Conservation (phyloP, 2,888 invertebrate species). For the Pyrgus malvae region DNA sequence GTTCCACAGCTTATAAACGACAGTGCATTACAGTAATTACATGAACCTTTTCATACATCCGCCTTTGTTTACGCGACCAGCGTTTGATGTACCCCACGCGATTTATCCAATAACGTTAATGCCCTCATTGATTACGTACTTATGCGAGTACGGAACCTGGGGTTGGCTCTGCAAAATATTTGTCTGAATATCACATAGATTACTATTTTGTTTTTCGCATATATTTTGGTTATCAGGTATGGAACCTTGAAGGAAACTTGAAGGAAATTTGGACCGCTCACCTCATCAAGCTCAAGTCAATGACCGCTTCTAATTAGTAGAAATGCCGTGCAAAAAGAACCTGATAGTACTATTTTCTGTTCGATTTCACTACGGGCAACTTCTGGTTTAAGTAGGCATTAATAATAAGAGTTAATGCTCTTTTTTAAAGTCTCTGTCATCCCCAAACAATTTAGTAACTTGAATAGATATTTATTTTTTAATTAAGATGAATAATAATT, state of each 20-base stretch:
- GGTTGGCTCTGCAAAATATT: slow-evolving; percentile 16
- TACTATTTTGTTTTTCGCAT: background rate
- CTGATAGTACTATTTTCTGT: too few relatives aligned
- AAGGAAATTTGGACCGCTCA: too few relatives aligned
- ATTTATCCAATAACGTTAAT: slow-evolving; percentile 78
- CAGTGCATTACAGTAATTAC: slow-evolving; percentile 47
- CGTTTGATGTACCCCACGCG: slow-evolving; percentile 67
- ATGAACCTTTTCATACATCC: slow-evolving; percentile 53
- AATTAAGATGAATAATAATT: too few relatives aligned
- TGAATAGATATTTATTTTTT: too few relatives aligned
- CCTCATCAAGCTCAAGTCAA: too few relatives aligned
- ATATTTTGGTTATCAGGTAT: background rate
- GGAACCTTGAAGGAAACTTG: background rate
- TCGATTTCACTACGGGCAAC: too few relatives aligned
- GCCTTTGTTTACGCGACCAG: slow-evolving; percentile 58
- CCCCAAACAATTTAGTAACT: too few relatives aligned
- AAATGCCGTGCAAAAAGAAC: too few relatives aligned
- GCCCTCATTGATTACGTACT: slow-evolving; percentile 44
- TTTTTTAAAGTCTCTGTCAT: too few relatives aligned
- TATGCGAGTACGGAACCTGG: slow-evolving; percentile 16
- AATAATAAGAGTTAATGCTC: too few relatives aligned
- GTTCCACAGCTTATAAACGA: slow-evolving; percentile 19
- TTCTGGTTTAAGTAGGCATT: too few relatives aligned
- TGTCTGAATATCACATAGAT: slow-evolving; percentile 9
- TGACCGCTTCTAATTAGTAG: too few relatives aligned